A percentile compares a stretch with the other conserved stretches of the same genome.
phyloP scores from a whole-genome alignment of 2,888 invertebrate genomes.

The Caenorhabditis uteleia region DNA sequence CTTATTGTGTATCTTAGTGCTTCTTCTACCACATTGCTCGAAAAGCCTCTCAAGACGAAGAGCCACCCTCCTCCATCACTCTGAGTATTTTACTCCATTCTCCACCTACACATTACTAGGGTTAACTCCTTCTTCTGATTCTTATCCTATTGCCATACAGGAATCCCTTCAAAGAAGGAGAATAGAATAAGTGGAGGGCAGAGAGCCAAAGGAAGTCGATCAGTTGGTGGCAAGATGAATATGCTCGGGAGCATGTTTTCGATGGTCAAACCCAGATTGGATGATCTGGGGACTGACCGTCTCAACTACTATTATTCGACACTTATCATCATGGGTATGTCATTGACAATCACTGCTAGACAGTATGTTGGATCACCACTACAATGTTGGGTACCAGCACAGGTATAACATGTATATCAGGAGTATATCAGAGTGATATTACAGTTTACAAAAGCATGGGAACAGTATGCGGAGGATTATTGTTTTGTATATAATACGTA shows the following conservation, averaged over 20 bases:
- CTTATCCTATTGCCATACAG: background rate
- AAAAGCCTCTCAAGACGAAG: conserved; percentile 35
- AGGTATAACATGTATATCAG: conserved; percentile 33
- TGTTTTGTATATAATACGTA: conserved; percentile 68
- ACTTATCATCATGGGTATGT: conserved; percentile 58
- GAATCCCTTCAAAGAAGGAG: conserved; percentile 13
- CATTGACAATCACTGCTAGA: conserved; percentile 54
- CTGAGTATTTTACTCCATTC: no score
- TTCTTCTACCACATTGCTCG: no score
- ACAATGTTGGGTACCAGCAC: conserved; percentile 67
- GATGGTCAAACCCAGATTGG: conserved; percentile 43
- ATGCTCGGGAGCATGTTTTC: conserved; percentile 44
- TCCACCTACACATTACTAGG: no score
- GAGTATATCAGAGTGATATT: conserved; percentile 4
- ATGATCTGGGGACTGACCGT: conserved; percentile 59
- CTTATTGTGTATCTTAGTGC: conserved; percentile 30
- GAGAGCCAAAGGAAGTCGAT: conserved; percentile 23
- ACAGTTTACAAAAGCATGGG: conserved; percentile 64
- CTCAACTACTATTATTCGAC: conserved; percentile 66
- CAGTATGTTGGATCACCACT: conserved; percentile 69
- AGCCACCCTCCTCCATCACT: conserved; percentile 1
- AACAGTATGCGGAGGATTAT: conserved; percentile 68
- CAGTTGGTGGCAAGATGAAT: conserved; percentile 32
- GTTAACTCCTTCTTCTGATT: no score
- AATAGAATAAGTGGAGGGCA: background rate